Evolutionary conservation across 1,140 invertebrate genomes (phyloP).

Genomic region (Mylabris phalerata): DNA sequence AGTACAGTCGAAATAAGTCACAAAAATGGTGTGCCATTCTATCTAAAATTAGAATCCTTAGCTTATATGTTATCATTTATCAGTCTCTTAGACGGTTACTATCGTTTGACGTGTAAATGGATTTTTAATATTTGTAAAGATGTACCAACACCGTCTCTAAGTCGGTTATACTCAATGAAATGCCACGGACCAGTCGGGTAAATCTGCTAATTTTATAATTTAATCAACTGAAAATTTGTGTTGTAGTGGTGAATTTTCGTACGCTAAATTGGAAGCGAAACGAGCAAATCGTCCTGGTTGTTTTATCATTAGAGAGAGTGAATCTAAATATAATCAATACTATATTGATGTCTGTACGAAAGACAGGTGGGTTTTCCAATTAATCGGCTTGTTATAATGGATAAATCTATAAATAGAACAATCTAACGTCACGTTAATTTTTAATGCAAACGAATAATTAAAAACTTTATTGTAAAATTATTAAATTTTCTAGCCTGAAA

Average conservation of each 20-base stretch:
- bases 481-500: constrained; percentile 48
- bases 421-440: too few relatives aligned
- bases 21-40: constrained; percentile 69
- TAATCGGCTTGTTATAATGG: too few relatives aligned
- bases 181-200: constrained; percentile 80
- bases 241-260: constrained; percentile 71
- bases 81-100: constrained; percentile 79
- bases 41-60: constrained; percentile 60
- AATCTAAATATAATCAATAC: constrained; percentile 67
- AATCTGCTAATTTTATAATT: constrained; percentile 10
- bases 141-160: constrained; percentile 66
- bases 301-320: constrained; percentile 75
- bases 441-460: neutral
- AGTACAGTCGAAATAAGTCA: constrained; percentile 69
- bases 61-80: constrained; percentile 69
- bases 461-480: constrained; percentile 8
- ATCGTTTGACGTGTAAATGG: constrained; percentile 80
- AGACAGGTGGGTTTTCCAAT: constrained; percentile 47
- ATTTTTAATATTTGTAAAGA: constrained; percentile 82
- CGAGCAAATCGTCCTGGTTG: constrained; percentile 64
- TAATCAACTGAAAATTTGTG: constrained; percentile 19
- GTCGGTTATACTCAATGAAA: constrained; percentile 62
- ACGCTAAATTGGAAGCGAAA: constrained; percentile 73
- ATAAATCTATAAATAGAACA: too few relatives aligned
- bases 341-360: constrained; percentile 73